A percentile compares a stretch with the other conserved stretches of the same genome.
Evolutionary conservation across 2,888 invertebrate species (phyloP).

Genomic region (Hydropsyche betteni): DNA sequence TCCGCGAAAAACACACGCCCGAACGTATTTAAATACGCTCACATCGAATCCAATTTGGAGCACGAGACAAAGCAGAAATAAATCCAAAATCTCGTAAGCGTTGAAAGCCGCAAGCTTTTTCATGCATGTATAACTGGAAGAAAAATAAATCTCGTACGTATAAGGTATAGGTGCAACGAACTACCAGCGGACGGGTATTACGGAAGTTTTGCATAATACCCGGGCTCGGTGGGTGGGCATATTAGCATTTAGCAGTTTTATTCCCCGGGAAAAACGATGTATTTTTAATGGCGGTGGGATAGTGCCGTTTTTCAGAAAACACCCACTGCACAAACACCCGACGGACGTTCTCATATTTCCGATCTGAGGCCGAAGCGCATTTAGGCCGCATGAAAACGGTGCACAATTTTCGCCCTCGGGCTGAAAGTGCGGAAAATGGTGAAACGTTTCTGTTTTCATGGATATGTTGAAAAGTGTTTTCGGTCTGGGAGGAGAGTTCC

Average conservation of each 20-base stretch:
- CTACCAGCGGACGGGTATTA: slow-evolving; percentile 1
- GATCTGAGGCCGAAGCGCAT: too few relatives aligned
- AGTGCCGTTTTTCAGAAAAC: too few relatives aligned
- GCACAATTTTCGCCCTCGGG: too few relatives aligned
- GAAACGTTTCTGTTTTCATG: too few relatives aligned
- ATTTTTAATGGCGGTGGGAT: slow-evolving; percentile 17
- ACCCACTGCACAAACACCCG: too few relatives aligned
- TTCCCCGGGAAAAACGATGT: slow-evolving; percentile 15
- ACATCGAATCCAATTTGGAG: neutral
- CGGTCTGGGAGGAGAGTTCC: too few relatives aligned
- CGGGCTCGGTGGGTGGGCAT: neutral
- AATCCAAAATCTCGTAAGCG: slow-evolving; percentile 14
- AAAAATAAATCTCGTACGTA: slow-evolving; percentile 1
- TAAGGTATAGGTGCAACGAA: neutral
- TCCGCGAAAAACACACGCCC: neutral
- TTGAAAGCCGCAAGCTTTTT: slow-evolving; percentile 19
- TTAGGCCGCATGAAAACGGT: too few relatives aligned
- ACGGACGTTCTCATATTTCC: too few relatives aligned
- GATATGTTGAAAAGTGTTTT: too few relatives aligned
- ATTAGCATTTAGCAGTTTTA: slow-evolving; percentile 33
- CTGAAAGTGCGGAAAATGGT: too few relatives aligned
- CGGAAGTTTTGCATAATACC: slow-evolving; percentile 21
- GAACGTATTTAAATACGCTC: neutral
- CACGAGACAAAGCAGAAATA: slow-evolving; percentile 13
- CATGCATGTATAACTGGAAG: neutral